These are phyloP conservation scores for Hartigia nigra DNA, from an alignment of 2,888 invertebrate genomes.

Conservation along the genomic window DNA sequence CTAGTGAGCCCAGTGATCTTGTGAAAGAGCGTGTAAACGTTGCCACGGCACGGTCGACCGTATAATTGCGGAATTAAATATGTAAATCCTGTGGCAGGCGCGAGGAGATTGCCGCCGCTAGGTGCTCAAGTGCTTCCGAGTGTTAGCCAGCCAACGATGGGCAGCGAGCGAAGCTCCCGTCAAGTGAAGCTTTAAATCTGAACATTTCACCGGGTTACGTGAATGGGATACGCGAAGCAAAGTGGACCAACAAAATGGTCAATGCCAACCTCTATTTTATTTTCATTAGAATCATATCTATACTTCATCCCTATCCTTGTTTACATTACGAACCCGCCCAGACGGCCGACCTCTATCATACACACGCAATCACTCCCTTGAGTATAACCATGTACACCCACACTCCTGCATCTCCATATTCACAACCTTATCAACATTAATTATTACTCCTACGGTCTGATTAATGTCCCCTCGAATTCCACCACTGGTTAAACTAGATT, in stretches of 20 bases:
- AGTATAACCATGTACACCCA: background rate
- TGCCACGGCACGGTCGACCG: background rate
- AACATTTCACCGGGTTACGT: background rate
- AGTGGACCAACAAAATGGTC: background rate
- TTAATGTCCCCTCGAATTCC: background rate
- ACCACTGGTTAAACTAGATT: background rate
- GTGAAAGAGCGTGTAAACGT: background rate
- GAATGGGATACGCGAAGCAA: background rate
- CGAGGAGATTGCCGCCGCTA: background rate
- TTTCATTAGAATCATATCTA: background rate
- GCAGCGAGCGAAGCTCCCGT: background rate
- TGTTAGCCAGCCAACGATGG: background rate
- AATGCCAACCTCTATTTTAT: background rate
- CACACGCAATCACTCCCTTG: background rate
- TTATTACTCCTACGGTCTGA: background rate
- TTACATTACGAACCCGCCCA: background rate
- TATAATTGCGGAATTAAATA: background rate
- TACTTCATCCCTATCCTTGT: background rate
- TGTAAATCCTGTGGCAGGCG: background rate
- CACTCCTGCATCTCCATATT: background rate
- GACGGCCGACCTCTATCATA: background rate
- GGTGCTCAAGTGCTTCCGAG: background rate
- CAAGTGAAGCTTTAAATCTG: background rate
- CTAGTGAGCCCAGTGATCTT: background rate
- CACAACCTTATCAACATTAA: background rate